A percentile compares a stretch with the other conserved stretches of the same genome.
These are phyloP conservation scores for Acleris emargana DNA, from an alignment of 2,888 invertebrate genomes.

Conservation along the genomic window DNA sequence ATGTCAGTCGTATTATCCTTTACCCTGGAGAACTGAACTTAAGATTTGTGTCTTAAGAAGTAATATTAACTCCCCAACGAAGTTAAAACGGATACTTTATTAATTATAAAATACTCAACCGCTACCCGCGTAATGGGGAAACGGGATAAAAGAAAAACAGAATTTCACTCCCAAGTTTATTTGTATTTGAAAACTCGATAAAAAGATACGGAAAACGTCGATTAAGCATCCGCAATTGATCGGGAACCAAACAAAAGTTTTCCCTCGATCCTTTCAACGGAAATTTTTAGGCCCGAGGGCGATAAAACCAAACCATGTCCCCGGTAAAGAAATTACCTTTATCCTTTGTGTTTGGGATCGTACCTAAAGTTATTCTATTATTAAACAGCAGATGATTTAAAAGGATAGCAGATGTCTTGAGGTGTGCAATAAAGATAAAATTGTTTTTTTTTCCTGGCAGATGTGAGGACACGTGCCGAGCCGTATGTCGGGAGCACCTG, in stretches of 20 bases:
- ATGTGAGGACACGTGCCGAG: constrained; percentile 75
- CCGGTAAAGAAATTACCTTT: constrained; percentile 16
- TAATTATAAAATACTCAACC: constrained; percentile 29
- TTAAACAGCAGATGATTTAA: constrained; percentile 54
- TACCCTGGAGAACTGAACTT: constrained; percentile 20
- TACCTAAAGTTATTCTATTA: constrained; percentile 16
- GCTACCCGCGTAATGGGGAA: constrained; percentile 20
- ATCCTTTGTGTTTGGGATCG: constrained; percentile 16
- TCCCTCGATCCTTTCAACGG: constrained; percentile 35
- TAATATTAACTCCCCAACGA: constrained; percentile 30
- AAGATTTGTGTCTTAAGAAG: constrained; percentile 31
- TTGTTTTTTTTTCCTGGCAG: constrained; percentile 61
- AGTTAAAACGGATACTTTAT: constrained; percentile 26
- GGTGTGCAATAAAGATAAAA: constrained; percentile 65
- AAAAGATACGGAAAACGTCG: constrained; percentile 39
- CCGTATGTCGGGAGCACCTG: constrained; percentile 67
- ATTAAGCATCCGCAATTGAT: constrained; percentile 43
- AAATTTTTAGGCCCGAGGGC: constrained; percentile 11
- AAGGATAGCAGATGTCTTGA: constrained; percentile 67
- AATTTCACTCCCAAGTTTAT: constrained; percentile 29
- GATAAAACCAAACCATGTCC: constrained; percentile 19
- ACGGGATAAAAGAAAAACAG: constrained; percentile 30
- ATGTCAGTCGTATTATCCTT: constrained; percentile 15
- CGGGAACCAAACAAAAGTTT: constrained; percentile 45
- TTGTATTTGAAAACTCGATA: constrained; percentile 38